Conservation (phyloP, 1,140 invertebrate species). For the Drosophila pseudoobscura region DNA sequence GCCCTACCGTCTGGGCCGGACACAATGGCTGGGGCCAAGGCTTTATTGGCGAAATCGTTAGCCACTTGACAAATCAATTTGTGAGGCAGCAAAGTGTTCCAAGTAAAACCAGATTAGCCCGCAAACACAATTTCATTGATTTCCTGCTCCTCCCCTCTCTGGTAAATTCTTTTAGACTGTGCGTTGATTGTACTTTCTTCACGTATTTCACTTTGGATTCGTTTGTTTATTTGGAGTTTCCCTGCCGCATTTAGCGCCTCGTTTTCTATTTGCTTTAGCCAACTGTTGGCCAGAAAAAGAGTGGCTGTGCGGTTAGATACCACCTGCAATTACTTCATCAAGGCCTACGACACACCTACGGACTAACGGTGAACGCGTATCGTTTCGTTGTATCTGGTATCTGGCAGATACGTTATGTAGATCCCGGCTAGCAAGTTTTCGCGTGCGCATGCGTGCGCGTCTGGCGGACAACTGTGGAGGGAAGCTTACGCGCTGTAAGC, state of each 20-base stretch:
- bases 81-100: constrained; percentile 25
- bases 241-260: constrained; percentile 74
- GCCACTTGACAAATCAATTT: constrained; percentile 59
- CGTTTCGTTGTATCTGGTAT: constrained; percentile 27
- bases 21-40: constrained; percentile 33
- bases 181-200: constrained; percentile 62
- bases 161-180: constrained; percentile 9
- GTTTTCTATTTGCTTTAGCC: constrained; percentile 65
- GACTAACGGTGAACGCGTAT: constrained; percentile 58
- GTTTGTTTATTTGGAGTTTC: constrained; percentile 73
- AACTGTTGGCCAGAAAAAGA: constrained; percentile 15
- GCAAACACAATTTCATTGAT: constrained; percentile 69
- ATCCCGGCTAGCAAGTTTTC: constrained; percentile 23
- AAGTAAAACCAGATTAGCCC: constrained; percentile 59
- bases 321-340: constrained; percentile 70
- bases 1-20: constrained; percentile 5
- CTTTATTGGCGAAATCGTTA: constrained; percentile 56
- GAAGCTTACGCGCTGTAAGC: constrained; percentile 37
- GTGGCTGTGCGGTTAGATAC: constrained; percentile 3
- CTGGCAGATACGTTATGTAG: constrained; percentile 24
- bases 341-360: constrained; percentile 52
- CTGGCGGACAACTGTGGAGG: constrained; percentile 64
- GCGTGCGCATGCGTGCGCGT: constrained; percentile 72
- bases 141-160: constrained; percentile 1
- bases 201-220: constrained; percentile 33